These are phyloP conservation scores for Himalopsyche kuldschensis DNA, from an alignment of 2,888 invertebrate species.

Conservation along the genomic window DNA sequence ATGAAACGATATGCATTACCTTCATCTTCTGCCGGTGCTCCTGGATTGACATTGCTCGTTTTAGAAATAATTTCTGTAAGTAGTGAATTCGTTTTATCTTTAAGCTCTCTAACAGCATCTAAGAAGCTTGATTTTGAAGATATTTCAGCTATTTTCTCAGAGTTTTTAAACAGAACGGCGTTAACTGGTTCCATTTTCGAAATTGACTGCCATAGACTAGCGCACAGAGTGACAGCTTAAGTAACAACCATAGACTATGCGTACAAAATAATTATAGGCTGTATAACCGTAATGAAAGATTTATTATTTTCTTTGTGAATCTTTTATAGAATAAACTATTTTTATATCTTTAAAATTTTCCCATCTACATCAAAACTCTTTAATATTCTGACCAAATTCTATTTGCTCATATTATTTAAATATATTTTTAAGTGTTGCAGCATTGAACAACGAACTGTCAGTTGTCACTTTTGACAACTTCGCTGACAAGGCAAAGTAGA, in stretches of 20 bases:
- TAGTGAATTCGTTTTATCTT: slow-evolving; percentile 21
- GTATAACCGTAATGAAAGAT: background rate
- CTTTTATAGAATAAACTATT: no score
- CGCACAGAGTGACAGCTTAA: no score
- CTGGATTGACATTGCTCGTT: slow-evolving; percentile 8
- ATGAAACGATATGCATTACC: background rate
- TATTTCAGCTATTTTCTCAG: slow-evolving; percentile 18
- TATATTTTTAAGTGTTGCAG: background rate
- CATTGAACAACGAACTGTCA: background rate
- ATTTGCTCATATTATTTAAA: no score
- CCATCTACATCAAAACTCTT: no score
- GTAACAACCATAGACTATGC: background rate
- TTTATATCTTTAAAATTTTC: no score
- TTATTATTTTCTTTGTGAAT: no score
- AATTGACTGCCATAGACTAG: background rate
- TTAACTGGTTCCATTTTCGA: slow-evolving; percentile 22
- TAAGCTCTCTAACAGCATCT: slow-evolving; percentile 10
- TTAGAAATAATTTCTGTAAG: slow-evolving; percentile 23
- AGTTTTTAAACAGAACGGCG: slow-evolving; percentile 12
- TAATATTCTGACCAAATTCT: no score
- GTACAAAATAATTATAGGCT: background rate
- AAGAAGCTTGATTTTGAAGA: slow-evolving; percentile 21
- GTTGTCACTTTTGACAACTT: background rate
- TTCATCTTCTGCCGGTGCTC: slow-evolving; percentile 2
- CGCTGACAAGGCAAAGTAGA: background rate